phyloP scores from a whole-genome alignment of 2,797 vertebrate genomes.

The Hypotaenidia philippensis region DNA sequence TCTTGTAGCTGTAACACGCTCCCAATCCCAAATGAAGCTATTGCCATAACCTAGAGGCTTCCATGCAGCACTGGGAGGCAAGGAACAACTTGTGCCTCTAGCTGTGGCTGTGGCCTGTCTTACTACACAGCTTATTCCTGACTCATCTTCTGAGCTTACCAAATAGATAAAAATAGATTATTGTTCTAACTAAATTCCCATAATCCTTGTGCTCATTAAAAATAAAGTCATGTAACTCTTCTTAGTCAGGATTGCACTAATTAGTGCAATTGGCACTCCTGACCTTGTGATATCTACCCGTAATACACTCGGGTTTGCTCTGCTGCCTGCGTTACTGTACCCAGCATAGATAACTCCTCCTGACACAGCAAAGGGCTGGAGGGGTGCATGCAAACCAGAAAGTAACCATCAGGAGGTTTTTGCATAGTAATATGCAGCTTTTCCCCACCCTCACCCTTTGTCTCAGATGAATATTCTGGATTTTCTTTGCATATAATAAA shows the following conservation, averaged over 20 bases:
- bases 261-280: conserved; percentile 9
- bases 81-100: background rate
- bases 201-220: conserved; percentile 59
- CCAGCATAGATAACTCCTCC: background rate
- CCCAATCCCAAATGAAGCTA: background rate
- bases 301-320: background rate
- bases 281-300: conserved; percentile 37
- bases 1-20: background rate
- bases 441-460: background rate
- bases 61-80: background rate
- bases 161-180: conserved; percentile 61
- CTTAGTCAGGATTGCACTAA: conserved; percentile 50
- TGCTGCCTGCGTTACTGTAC: background rate
- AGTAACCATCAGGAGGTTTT: background rate
- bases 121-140: conserved; percentile 6
- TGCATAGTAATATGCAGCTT: background rate
- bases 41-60: background rate
- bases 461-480: background rate
- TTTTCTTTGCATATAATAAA: background rate
- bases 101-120: background rate
- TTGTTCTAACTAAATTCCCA: conserved; percentile 44
- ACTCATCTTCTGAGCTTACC: conserved; percentile 43
- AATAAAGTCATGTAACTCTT: conserved; percentile 39
- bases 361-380: background rate
- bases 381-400: background rate